A percentile compares a stretch with the other conserved stretches of the same genome.
Evolutionary conservation across 1,140 invertebrate species (phyloP).

Genomic region (Cyclargus thomasi): DNA sequence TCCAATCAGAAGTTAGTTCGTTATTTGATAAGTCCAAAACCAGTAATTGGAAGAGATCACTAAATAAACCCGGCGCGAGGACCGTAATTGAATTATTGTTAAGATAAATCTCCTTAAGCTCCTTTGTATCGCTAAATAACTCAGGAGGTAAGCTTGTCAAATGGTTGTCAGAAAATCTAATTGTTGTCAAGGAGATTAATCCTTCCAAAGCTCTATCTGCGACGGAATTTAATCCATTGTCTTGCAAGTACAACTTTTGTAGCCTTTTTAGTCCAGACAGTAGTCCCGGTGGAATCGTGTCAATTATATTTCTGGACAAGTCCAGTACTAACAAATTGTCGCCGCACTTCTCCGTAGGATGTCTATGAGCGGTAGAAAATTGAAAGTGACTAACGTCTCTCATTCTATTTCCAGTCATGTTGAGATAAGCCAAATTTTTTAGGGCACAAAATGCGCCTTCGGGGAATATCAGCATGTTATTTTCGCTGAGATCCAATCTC

Average conservation of each 20-base stretch:
- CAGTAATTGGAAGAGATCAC: constrained; percentile 85
- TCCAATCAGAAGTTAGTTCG: constrained; percentile 90
- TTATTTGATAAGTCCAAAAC: constrained; percentile 91
- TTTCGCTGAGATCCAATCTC: constrained; percentile 88
- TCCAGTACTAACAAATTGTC: constrained; percentile 84
- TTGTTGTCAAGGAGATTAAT: constrained; percentile 82
- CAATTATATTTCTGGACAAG: constrained; percentile 88
- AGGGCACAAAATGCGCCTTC: constrained; percentile 88
- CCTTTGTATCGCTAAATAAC: constrained; percentile 86
- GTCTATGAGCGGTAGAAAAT: constrained; percentile 79
- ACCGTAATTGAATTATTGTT: constrained; percentile 92
- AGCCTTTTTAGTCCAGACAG: constrained; percentile 82
- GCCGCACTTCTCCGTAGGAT: constrained; percentile 81
- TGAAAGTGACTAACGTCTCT: constrained; percentile 85
- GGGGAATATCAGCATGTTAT: constrained; percentile 91
- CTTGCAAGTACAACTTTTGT: constrained; percentile 79
- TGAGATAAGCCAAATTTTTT: constrained; percentile 84
- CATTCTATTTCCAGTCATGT: constrained; percentile 88
- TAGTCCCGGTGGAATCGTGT: constrained; percentile 83
- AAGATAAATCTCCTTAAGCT: constrained; percentile 88
- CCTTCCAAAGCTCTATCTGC: constrained; percentile 89
- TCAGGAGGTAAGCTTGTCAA: constrained; percentile 88
- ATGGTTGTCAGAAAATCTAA: constrained; percentile 89
- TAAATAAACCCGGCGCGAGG: constrained; percentile 88
- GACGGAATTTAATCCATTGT: constrained; percentile 84